phyloP scores from a whole-genome alignment of 2,888 invertebrate genomes.

The Agrochola litura region DNA sequence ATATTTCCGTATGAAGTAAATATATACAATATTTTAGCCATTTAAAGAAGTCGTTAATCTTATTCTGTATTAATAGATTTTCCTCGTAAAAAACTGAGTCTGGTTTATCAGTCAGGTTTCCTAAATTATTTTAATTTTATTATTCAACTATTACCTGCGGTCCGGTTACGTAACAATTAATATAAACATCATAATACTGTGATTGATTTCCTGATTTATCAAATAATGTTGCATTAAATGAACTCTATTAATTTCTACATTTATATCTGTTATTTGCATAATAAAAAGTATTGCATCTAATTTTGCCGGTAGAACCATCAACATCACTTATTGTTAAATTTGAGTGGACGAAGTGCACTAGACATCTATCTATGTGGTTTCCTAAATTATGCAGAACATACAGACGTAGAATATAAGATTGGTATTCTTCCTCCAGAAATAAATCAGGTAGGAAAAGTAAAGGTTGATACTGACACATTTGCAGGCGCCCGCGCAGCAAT shows the following conservation, averaged over 20 bases:
- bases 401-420: neutral
- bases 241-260: neutral
- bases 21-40: neutral
- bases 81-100: slow-evolving; percentile 1
- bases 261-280: neutral
- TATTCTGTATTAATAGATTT: neutral
- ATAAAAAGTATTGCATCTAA: neutral
- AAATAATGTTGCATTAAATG: neutral
- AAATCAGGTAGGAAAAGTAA: too few relatives aligned
- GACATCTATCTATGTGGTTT: neutral
- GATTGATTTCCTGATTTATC: slow-evolving; percentile 9
- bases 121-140: slow-evolving; percentile 13
- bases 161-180: neutral
- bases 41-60: neutral
- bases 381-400: neutral
- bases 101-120: neutral
- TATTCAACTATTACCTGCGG: neutral
- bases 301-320: neutral
- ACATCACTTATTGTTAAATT: neutral
- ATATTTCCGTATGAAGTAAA: neutral
- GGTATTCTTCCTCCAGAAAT: neutral
- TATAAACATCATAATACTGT: neutral
- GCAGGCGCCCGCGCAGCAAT: neutral
- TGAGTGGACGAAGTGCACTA: neutral
- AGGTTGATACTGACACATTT: neutral